Evolutionary conservation across 2,888 invertebrate species (phyloP).

Genomic region (Polia nebulosa): DNA sequence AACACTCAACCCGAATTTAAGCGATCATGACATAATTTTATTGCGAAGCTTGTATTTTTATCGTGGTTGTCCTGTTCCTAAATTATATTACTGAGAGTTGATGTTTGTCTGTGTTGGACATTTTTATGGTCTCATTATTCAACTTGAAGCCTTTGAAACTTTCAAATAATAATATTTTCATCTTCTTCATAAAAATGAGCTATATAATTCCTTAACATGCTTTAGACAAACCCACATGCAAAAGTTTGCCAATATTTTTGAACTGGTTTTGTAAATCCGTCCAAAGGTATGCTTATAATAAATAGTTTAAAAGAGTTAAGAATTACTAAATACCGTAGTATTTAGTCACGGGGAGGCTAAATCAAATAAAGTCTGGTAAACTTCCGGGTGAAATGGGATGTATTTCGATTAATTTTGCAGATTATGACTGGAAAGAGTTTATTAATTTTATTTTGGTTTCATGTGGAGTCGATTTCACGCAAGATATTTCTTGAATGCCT

Average conservation of each 20-base stretch:
- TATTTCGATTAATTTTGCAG: slow-evolving; percentile 18
- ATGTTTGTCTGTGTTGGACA: not conserved
- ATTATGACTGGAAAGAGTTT: not conserved
- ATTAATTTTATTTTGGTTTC: not conserved
- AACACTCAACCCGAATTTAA: slow-evolving; percentile 68
- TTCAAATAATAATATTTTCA: not conserved
- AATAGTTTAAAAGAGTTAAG: slow-evolving; percentile 69
- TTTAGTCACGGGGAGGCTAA: slow-evolving; percentile 35
- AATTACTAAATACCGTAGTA: slow-evolving; percentile 63
- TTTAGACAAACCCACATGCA: not conserved
- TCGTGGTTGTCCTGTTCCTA: not conserved
- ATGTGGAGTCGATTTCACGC: not conserved
- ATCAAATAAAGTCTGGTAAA: slow-evolving; percentile 44
- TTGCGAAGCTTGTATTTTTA: slow-evolving; percentile 45
- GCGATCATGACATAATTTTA: slow-evolving; percentile 51
- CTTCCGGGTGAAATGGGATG: slow-evolving; percentile 4
- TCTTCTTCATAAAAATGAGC: not conserved
- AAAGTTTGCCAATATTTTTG: slow-evolving; percentile 14
- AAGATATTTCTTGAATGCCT: not conserved
- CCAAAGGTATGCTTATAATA: slow-evolving; percentile 60
- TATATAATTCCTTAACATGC: not conserved
- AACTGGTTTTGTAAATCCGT: slow-evolving; percentile 32
- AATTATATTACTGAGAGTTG: not conserved
- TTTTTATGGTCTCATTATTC: not conserved
- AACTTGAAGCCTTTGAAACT: not conserved